A percentile compares a stretch with the other conserved stretches of the same genome.
Evolutionary conservation across 1,140 invertebrate species (phyloP).

Genomic region (Heliconius hermathena): DNA sequence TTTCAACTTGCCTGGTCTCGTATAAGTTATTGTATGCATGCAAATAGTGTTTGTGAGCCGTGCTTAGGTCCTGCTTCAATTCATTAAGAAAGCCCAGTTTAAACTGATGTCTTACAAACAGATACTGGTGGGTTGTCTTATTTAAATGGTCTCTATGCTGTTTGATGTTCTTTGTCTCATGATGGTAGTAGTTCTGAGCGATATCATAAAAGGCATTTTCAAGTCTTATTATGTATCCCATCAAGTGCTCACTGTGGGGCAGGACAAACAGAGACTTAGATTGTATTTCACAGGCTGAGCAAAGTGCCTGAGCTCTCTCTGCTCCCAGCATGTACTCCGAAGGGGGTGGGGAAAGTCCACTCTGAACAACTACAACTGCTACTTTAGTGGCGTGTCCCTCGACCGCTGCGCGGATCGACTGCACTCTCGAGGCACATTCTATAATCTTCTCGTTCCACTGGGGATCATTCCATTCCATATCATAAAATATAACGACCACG

Average conservation of each 20-base stretch:
- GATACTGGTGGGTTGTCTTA: constrained; percentile 94
- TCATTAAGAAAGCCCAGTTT: constrained; percentile 99
- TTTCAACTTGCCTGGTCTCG: constrained; percentile 93
- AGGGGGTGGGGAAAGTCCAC: constrained; percentile 87
- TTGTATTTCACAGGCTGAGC: constrained; percentile 94
- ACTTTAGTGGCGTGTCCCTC: constrained; percentile 93
- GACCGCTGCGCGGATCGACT: constrained; percentile 85
- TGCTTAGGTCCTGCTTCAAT: constrained; percentile 93
- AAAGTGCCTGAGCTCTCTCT: constrained; percentile 94
- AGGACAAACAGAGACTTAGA: constrained; percentile 96
- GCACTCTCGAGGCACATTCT: constrained; percentile 95
- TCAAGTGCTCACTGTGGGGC: constrained; percentile 94
- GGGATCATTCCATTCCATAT: constrained; percentile 98
- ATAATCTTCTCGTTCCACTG: constrained; percentile 97
- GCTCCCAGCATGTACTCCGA: constrained; percentile 93
- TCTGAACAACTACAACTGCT: constrained; percentile 94
- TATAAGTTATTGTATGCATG: constrained; percentile 95
- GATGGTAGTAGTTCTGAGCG: constrained; percentile 95
- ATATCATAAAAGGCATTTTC: constrained; percentile 97
- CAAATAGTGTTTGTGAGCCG: constrained; percentile 96
- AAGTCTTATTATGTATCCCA: constrained; percentile 87
- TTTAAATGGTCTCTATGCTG: constrained; percentile 95
- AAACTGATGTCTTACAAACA: constrained; percentile 97
- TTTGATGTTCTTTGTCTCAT: constrained; percentile 93
- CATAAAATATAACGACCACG: constrained; percentile 96